Evolutionary conservation across 2,888 invertebrate species (phyloP).

Genomic region (Smittia aterrima): DNA sequence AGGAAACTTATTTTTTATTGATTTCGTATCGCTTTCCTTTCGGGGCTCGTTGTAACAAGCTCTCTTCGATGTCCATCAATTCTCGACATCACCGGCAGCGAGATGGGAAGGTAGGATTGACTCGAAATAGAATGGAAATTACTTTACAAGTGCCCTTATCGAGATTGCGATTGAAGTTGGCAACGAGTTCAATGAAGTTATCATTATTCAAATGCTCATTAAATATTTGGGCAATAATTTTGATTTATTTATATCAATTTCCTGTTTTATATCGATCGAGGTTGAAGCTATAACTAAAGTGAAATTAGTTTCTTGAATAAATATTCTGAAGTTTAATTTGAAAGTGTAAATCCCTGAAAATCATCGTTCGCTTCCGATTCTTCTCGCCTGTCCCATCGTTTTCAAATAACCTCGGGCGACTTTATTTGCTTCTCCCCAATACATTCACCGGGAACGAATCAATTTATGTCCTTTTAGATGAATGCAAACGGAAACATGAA

Average conservation of each 20-base stretch:
- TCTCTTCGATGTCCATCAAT: background rate
- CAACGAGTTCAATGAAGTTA: no score
- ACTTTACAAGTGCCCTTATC: background rate
- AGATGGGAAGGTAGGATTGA: slow-evolving; percentile 6
- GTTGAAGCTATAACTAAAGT: no score
- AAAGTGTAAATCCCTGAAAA: no score
- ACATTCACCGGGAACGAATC: background rate
- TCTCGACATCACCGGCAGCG: background rate
- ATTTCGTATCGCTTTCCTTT: background rate
- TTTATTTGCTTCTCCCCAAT: background rate
- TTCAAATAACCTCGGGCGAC: no score
- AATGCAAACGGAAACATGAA: background rate
- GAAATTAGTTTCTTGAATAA: no score
- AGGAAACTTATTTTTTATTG: background rate
- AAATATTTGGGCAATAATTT: background rate
- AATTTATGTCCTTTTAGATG: background rate
- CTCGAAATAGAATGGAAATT: background rate
- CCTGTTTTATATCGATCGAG: no score
- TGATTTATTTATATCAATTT: no score
- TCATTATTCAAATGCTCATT: background rate
- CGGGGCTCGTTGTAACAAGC: background rate
- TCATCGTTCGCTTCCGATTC: no score
- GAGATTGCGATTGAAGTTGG: background rate
- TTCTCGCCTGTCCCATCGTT: no score
- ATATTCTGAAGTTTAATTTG: no score